A percentile compares a stretch with the other conserved stretches of the same genome.
These are phyloP conservation scores for Schizotus pectinicornis DNA, from an alignment of 2,888 invertebrate species.

Conservation along the genomic window DNA sequence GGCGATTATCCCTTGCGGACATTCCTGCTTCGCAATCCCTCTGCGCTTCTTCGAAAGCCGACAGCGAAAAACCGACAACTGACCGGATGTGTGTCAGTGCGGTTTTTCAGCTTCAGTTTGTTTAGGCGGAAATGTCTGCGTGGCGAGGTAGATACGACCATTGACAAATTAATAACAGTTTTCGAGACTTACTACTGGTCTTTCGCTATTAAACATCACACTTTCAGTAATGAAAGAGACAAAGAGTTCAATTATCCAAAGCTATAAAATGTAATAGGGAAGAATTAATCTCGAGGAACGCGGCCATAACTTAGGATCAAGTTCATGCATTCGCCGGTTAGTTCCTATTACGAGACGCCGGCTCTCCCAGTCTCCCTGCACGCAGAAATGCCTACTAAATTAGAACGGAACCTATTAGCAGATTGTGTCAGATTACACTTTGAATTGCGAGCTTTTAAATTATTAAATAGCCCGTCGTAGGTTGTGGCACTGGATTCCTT, in stretches of 20 bases:
- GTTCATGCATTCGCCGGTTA: slow-evolving; percentile 22
- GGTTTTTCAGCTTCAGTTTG: slow-evolving; percentile 2
- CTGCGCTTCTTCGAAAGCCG: slow-evolving; percentile 1
- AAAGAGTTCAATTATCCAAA: slow-evolving; percentile 33
- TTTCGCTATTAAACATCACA: slow-evolving; percentile 12
- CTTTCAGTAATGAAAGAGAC: slow-evolving; percentile 31
- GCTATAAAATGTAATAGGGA: slow-evolving; percentile 32
- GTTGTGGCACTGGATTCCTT: slow-evolving; percentile 2
- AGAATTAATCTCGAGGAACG: slow-evolving; percentile 30
- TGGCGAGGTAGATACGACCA: neutral
- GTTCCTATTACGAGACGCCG: slow-evolving; percentile 8
- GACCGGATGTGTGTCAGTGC: slow-evolving; percentile 22
- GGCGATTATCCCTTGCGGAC: slow-evolving; percentile 22
- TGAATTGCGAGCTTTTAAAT: slow-evolving; percentile 16
- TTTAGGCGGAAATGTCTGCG: neutral
- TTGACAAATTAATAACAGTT: slow-evolving; percentile 9
- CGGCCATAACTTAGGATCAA: slow-evolving; percentile 25
- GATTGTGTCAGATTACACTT: slow-evolving; percentile 15
- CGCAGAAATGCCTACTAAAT: slow-evolving; percentile 15
- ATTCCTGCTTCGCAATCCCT: slow-evolving; percentile 9
- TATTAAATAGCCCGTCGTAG: slow-evolving; percentile 7
- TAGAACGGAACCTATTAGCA: slow-evolving; percentile 17
- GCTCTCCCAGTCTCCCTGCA: slow-evolving; percentile 2
- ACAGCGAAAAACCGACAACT: slow-evolving; percentile 22
- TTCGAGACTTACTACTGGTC: neutral